These are phyloP conservation scores for Tubiluchus corallicola DNA, from an alignment of 2,888 invertebrate species.

Conservation along the genomic window DNA sequence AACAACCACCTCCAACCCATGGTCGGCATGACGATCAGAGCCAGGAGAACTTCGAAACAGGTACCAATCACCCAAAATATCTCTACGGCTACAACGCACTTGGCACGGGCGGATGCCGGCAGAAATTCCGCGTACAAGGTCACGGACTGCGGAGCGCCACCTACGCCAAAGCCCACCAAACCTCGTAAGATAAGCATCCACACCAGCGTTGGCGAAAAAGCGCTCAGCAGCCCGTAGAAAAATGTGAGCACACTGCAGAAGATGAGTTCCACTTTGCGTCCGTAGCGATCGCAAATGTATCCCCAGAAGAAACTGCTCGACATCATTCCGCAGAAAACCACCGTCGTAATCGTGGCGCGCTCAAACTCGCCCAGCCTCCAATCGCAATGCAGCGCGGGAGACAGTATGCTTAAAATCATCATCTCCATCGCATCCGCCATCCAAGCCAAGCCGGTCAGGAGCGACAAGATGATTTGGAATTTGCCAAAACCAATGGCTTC, in stretches of 20 bases:
- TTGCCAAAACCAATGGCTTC: constrained; percentile 34
- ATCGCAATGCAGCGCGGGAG: constrained; percentile 80
- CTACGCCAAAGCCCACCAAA: constrained; percentile 84
- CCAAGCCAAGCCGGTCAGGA: constrained; percentile 35
- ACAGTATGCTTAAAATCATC: constrained; percentile 81
- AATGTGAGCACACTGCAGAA: constrained; percentile 73
- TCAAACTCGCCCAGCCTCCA: constrained; percentile 80
- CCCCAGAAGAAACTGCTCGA: constrained; percentile 89
- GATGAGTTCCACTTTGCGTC: constrained; percentile 68
- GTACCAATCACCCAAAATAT: constrained; percentile 94
- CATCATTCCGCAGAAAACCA: constrained; percentile 91
- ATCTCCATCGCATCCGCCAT: constrained; percentile 98
- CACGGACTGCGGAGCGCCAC: constrained; percentile 88
- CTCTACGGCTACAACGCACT: constrained; percentile 83
- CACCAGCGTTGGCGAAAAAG: constrained; percentile 71
- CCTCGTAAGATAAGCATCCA: constrained; percentile 79
- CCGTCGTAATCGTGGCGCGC: constrained; percentile 77
- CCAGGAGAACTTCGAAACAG: constrained; percentile 74
- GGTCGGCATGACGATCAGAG: constrained; percentile 72
- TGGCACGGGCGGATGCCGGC: constrained; percentile 76
- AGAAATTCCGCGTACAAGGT: constrained; percentile 89
- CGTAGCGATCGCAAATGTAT: constrained; percentile 77
- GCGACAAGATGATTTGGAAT: constrained; percentile 33
- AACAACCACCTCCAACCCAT: constrained; percentile 79
- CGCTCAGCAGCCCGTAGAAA: constrained; percentile 72